phyloP scores from a whole-genome alignment of 2,113 vertebrate genomes.

The Brevimyrus niger region DNA sequence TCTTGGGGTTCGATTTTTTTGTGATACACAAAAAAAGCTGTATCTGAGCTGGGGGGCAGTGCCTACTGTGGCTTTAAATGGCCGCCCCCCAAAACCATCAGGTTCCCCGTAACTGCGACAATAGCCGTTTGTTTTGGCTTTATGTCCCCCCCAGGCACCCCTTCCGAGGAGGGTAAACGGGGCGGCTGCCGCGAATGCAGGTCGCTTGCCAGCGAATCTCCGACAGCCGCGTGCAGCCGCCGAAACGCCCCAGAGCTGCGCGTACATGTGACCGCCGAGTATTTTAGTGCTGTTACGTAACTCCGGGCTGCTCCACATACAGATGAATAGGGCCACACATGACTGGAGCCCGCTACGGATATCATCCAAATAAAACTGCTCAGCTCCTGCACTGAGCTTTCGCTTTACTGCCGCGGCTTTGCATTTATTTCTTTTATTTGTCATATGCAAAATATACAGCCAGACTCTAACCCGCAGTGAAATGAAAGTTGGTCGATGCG shows the following conservation, averaged over 20 bases:
- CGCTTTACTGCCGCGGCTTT: not conserved
- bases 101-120: slow-evolving; percentile 49
- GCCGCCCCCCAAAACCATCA: slow-evolving; percentile 29
- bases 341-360: slow-evolving; percentile 47
- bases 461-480: not conserved
- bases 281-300: slow-evolving; percentile 72
- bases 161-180: slow-evolving; percentile 50
- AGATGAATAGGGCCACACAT: slow-evolving; percentile 51
- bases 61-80: slow-evolving; percentile 50
- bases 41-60: slow-evolving; percentile 16
- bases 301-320: slow-evolving; percentile 54
- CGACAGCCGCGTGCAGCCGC: slow-evolving; percentile 42
- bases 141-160: slow-evolving; percentile 15
- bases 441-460: not conserved
- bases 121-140: slow-evolving; percentile 21
- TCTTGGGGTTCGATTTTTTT: not conserved
- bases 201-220: slow-evolving; percentile 49
- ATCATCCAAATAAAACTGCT: slow-evolving; percentile 43
- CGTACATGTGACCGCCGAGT: slow-evolving; percentile 65
- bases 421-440: not conserved
- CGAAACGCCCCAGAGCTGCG: slow-evolving; percentile 58
- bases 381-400: slow-evolving; percentile 40
- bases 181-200: slow-evolving; percentile 44
- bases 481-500: not conserved
- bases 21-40: not conserved